Base-by-base conservation (phyloP, 2,888 invertebrate genomes). In the Lasius platythorax region DNA sequence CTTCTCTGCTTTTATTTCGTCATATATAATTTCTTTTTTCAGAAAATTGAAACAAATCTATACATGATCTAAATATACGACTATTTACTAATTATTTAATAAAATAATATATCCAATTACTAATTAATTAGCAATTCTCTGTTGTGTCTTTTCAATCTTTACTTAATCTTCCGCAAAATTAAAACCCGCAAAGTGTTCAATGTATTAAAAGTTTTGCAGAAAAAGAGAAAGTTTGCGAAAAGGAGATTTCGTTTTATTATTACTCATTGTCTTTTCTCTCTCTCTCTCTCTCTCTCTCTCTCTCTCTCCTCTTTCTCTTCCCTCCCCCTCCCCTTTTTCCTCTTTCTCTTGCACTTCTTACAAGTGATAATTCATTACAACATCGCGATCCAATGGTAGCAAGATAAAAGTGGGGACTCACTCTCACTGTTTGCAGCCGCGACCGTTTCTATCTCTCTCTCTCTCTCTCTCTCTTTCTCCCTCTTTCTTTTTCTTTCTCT, bases 391-490 rank as follows among this genome's bases (percentile, higher is more conserved):
- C 73, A 81, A 66, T 75, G 30, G 37, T 43, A 72, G 86, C 79
- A 87, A 91, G 63, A 85, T 84, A 88, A 91, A 92, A 91, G 93
- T 93, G 93, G 93, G 93, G 91, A 88, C 76, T 84, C 83, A 90
- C 92, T 93, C 93, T 93, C 92, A 91, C 93, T 90, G 82, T 53
- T 79, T 79, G 66, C 78, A 23, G 33, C 79, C 66, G 28, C 73
- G 53, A 58, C 79, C 68, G 70, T 61, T 30, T 73, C 56, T 68
- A 72, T 43, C 72, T 78, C 8, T 66, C 30, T 73, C 43, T 68
- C 81, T 43, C 72, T 50, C 33, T 73, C 61, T 61, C 78, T 66
- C 30, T 68, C 56, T 64, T 74, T 30, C 74, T 56, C 40, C 66
- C 53, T 61, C 78, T 76, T 5, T 37, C 2, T 40, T 9, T 40